A percentile compares a stretch with the other conserved stretches of the same genome.
These are phyloP conservation scores for Callocephalon fimbriatum DNA, from an alignment of 2,113 vertebrate species.

Conservation along the genomic window DNA sequence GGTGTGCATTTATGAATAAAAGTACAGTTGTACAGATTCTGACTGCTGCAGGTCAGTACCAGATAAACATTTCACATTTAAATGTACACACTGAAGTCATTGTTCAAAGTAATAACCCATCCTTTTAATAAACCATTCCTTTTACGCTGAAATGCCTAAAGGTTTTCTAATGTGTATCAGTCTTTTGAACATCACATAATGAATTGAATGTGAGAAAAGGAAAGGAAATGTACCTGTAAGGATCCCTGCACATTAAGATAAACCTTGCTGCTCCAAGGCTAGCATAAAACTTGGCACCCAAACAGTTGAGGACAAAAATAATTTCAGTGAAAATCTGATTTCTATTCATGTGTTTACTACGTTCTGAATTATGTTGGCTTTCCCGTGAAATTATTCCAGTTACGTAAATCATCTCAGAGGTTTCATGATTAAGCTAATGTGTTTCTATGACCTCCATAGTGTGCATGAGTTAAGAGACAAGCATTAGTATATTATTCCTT, in stretches of 20 bases:
- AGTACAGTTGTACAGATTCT: neutral
- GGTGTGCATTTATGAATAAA: neutral
- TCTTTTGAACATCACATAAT: conserved; percentile 34
- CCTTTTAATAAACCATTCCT: conserved; percentile 52
- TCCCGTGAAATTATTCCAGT: neutral
- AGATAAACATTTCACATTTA: conserved; percentile 32
- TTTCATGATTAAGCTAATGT: conserved; percentile 1
- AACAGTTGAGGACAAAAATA: neutral
- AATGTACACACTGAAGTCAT: neutral
- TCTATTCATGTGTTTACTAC: neutral
- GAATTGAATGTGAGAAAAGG: conserved; percentile 27
- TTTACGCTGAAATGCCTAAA: conserved; percentile 42
- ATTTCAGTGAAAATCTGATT: neutral
- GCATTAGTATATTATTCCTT: neutral
- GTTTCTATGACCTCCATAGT: neutral
- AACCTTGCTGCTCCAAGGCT: conserved; percentile 41
- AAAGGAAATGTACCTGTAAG: neutral
- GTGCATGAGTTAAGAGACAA: neutral
- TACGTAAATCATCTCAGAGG: neutral
- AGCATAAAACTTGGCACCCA: neutral
- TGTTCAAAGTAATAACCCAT: conserved; percentile 53
- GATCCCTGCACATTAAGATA: conserved; percentile 33
- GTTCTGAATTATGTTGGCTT: neutral
- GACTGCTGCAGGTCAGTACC: neutral
- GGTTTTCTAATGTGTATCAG: conserved; percentile 44